Evolutionary conservation across 1,140 invertebrate genomes (phyloP), one percentile per base, ranked within the genome.

Genomic region (Heliconius congener): DNA sequence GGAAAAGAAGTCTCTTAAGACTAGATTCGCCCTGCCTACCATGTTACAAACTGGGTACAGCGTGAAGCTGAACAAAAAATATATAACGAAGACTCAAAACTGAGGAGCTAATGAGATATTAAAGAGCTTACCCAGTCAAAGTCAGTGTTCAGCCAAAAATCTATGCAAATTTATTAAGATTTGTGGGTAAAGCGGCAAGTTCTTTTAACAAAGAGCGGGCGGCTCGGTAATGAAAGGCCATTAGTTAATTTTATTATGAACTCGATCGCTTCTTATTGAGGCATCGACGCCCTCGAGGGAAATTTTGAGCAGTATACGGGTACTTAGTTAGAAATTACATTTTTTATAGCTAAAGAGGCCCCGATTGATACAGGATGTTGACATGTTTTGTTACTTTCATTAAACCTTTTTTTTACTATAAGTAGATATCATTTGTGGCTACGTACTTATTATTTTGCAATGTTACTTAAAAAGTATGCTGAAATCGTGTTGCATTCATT

Each of bases 161-260:
- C 79, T 81, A 81, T 81, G 79, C 76, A 81, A 78, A 78, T 81
- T 75, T 75, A 60, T 42, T 71, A 46, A 46, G 37, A 71, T 19
- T 79, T 82, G 75, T 82, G 78, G 79, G 72, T 77, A 77, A 76
- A 81, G 80, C 82, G 83, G 83, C 77, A 76, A 76, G 13, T 84
- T 78, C 75, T 82, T 78, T 77, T 60, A 80, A 81, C 75, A 84
- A 82, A 83, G 83, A 60, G 57, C 72, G 73, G 70, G 39, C 79
- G 82, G 79, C 74, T 42, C 42, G 39, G 76, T 86, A 86, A 85
- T 86, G 80, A 86, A 74, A 85, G 85, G 80, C 75, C 82, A 80
- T 80, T 77, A 77, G 77, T 82, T 85, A 86, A 85, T 84, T 87
- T 87, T 83, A 86, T 84, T 84, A 78, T 76, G 42, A 55, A 79